Evolutionary conservation across 2,113 vertebrate genomes (phyloP).

Genomic region (Notiomystis cincta): DNA sequence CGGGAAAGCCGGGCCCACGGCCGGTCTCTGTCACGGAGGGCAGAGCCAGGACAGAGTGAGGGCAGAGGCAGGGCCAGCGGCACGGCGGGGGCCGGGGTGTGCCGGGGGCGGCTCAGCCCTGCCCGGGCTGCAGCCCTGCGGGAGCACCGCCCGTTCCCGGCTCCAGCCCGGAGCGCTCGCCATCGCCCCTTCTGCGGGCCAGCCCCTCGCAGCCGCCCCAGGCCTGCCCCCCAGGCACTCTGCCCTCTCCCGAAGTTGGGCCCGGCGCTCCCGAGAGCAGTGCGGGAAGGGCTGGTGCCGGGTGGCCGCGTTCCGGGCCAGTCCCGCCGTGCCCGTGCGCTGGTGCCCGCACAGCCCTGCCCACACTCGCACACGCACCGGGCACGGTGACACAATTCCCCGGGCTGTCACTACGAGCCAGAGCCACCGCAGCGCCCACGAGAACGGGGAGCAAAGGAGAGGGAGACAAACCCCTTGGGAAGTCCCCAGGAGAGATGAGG

Average conservation of each 20-base stretch:
- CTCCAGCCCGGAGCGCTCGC: not conserved
- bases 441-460: not conserved
- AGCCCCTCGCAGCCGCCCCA: not conserved
- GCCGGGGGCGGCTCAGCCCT: not conserved
- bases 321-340: too few relatives aligned
- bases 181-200: not conserved
- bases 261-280: not conserved
- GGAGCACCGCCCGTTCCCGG: fast-evolving
- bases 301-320: not conserved
- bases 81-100: too few relatives aligned
- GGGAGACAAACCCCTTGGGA: not conserved
- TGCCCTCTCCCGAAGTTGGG: not conserved
- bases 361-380: fast-evolving
- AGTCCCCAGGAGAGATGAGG: not conserved
- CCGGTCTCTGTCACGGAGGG: too few relatives aligned
- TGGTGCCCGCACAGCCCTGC: not conserved
- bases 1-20: fast-evolving
- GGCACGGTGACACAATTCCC: not conserved
- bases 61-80: not conserved
- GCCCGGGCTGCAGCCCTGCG: not conserved
- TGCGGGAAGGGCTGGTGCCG: not conserved
- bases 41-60: too few relatives aligned
- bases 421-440: not conserved
- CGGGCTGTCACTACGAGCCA: not conserved
- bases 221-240: not conserved